Evolutionary conservation across 2,113 vertebrate species (phyloP).

Genomic region (Murina feae): DNA sequence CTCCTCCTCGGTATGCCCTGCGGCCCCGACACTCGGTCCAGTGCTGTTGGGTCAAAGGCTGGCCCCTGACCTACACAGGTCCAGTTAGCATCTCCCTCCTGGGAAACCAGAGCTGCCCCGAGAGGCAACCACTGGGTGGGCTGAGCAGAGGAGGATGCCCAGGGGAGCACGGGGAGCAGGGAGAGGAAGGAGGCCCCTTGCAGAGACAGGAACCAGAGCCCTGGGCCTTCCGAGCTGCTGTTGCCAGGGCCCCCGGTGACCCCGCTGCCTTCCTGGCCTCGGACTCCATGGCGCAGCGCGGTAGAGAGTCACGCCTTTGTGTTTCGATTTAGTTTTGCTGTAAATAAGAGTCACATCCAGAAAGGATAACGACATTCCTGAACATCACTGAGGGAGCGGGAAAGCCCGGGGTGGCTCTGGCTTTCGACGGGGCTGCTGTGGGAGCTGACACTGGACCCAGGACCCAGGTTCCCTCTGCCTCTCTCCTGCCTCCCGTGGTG

Average conservation of each 20-base stretch:
- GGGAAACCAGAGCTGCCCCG: neutral
- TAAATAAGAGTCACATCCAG: neutral
- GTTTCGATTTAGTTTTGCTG: neutral
- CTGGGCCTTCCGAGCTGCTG: neutral
- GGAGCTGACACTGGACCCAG: neutral
- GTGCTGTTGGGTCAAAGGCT: neutral
- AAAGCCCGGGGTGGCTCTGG: neutral
- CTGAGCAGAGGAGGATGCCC: neutral
- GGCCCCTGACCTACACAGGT: conserved; percentile 14
- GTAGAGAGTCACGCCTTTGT: neutral
- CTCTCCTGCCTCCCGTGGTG: neutral
- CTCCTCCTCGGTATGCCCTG: neutral
- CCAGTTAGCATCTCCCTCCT: conserved; percentile 21
- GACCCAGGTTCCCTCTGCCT: neutral
- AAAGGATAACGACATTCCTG: neutral
- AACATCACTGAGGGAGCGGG: neutral
- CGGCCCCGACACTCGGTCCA: neutral
- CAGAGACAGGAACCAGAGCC: neutral
- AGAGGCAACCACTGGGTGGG: neutral
- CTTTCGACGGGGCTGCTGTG: neutral
- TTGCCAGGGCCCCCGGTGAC: neutral
- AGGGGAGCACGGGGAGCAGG: neutral
- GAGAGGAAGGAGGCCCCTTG: too few species aligned
- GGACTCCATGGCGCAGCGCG: neutral
- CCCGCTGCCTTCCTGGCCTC: neutral